phyloP scores from a whole-genome alignment of 1,140 invertebrate genomes.

The Drosophila sturtevanti region DNA sequence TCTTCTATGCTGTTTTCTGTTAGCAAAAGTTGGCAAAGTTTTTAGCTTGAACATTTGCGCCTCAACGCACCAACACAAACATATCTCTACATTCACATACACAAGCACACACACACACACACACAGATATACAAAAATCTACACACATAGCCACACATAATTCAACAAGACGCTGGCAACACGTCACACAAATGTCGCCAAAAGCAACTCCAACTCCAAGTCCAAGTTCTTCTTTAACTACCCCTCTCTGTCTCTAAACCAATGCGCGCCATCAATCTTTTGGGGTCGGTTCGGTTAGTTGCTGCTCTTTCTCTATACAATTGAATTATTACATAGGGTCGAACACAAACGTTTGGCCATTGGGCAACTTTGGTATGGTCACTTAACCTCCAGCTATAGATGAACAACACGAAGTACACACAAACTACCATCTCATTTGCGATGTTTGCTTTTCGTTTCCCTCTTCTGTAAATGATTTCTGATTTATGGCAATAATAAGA shows the following conservation, averaged over 20 bases:
- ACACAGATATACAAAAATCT: slow-evolving; percentile 19
- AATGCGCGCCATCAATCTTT: slow-evolving; percentile 82
- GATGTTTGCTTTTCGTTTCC: slow-evolving; percentile 38
- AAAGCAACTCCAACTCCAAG: slow-evolving; percentile 62
- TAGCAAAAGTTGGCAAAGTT: slow-evolving; percentile 69
- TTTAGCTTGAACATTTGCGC: slow-evolving; percentile 74
- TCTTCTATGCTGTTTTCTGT: slow-evolving; percentile 22
- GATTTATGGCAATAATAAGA: slow-evolving; percentile 6
- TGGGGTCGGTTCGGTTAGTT: slow-evolving; percentile 14
- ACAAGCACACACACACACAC: slow-evolving; percentile 22
- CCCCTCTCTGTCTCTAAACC: slow-evolving; percentile 4
- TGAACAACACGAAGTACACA: slow-evolving; percentile 26
- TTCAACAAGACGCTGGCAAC: slow-evolving; percentile 68
- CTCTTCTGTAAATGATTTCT: slow-evolving; percentile 13
- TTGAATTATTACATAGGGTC: slow-evolving; percentile 81
- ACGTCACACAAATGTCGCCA: slow-evolving; percentile 79
- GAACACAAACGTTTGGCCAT: slow-evolving; percentile 63
- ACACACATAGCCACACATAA: slow-evolving; percentile 57
- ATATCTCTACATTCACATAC: background rate
- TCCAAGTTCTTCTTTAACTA: background rate
- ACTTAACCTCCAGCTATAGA: slow-evolving; percentile 57
- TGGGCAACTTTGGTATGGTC: slow-evolving; percentile 58
- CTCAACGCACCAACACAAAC: slow-evolving; percentile 46
- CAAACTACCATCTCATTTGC: slow-evolving; percentile 59
- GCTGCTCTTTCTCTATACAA: slow-evolving; percentile 46